Base-by-base conservation (phyloP, 2,113 vertebrate species). In the Oncorhynchus tshawytscha region DNA sequence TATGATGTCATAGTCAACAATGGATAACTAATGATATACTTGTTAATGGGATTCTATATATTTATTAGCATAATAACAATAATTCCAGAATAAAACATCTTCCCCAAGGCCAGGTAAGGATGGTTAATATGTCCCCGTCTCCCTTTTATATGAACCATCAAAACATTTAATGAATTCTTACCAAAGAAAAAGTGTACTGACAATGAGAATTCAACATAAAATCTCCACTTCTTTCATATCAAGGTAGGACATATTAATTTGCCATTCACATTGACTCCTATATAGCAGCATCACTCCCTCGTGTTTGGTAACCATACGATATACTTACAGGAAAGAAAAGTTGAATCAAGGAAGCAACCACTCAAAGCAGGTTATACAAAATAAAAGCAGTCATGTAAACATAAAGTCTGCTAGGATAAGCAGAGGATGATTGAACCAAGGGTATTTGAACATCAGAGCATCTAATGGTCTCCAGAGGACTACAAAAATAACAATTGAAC, bases 201-300 rank as follows among this genome's bases (percentile, higher is more conserved):
- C 75, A 85, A 77, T 74, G 48, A 69, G 76, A 67, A 76, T 15
- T 51, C 71, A 86, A 86, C 67, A 72, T 73, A 75, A 75, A 73
- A 85, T 81, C 85, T 89, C 88, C n/a, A 74, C 81, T 86, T 87
- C 11, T 86, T 79, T 87, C 73, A 88, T 48, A 72, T 92, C 78
- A 88, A 75, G 68, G 65, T 82, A 79, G 78, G 66, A 72, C 25
- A 67, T 72, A 27, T 80, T 39, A 39, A 68, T 65, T 76, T 48
- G 60, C 74, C 51, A 71, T 71, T 67, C 39, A 48, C 9, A 66
- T 60, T 39, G 48, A 64, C 49, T 72, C 74, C 83, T 24, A 27
- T 80, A 75, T 75, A 80, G 34, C 60, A 67, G 18, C 57, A 84
- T 88, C 57, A 72, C 75, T 86, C 87, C 81, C 64, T 73, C 86